Base-by-base conservation (phyloP, 2,797 vertebrate species). In the Hydrocynus forskahlii region DNA sequence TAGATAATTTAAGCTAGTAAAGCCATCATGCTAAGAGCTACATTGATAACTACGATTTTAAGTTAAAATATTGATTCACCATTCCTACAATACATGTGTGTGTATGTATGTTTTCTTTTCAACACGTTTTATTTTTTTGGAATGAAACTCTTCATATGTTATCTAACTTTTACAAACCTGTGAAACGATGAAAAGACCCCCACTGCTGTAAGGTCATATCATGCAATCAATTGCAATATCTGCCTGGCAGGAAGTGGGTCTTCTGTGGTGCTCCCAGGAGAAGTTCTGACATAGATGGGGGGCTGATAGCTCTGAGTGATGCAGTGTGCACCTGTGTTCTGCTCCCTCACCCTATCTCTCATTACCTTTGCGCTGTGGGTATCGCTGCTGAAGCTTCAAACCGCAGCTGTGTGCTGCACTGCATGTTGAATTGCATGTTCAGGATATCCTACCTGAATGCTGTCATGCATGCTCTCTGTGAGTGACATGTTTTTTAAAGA, bases 321-420 rank as follows among this genome's bases (percentile, higher is more conserved):
- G 87, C 89, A 92, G 89, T 86, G 89, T 86, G 82, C 89, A 89
- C 89, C 83, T 91, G 90, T 87, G 70, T 83, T 78, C 81, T 80
- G 76, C 75, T 50, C 57, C 73, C 86, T 74, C 55, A 43, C 21
- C 43, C 76, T 48, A 67, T 86, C 86, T 86, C 75, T 81, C 80
- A 86, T 87, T 87, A 78, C 66, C 76, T 69, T 74, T 83, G 77
- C 81, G 57, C 79, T 84, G 79, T 84, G 85, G 83, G 84, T 63
- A 62, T 40, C 78, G 68, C 81, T 71, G 70, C 84, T 79, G 84
- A 86, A 80, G 63, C 79, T 80, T 81, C 75, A 87, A 86, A 90
- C 91, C 89, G 79, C 88, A 91, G 83, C 84, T 77, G 89, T 63
- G 83, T 77, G 50, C 40, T 70, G 64, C 73, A 68, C 73, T 54